phyloP scores from a whole-genome alignment of 2,888 invertebrate species.

The Operophtera brumata region DNA sequence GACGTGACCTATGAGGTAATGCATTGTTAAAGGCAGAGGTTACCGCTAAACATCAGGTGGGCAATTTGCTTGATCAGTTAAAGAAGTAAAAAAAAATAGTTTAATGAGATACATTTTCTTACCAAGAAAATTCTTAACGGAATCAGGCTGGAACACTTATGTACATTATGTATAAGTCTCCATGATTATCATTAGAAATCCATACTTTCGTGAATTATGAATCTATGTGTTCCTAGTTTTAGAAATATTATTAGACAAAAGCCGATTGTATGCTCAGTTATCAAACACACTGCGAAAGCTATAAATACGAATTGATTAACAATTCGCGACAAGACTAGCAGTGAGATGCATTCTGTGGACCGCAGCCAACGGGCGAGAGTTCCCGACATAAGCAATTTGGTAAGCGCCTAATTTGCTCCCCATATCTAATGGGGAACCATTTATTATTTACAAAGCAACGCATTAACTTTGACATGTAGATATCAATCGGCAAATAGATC shows the following conservation, averaged over 20 bases:
- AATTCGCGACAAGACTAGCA: slow-evolving; percentile 50
- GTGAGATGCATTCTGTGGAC: slow-evolving; percentile 60
- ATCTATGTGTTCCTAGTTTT: not conserved
- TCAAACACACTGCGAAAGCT: slow-evolving; percentile 19
- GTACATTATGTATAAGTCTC: no score
- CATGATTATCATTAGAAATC: no score
- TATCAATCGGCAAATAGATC: not conserved
- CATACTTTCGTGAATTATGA: no score
- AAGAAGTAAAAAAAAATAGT: no score
- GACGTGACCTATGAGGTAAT: no score
- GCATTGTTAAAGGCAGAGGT: no score
- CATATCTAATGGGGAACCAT: slow-evolving; percentile 40
- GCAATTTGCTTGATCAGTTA: no score
- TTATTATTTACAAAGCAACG: slow-evolving; percentile 7
- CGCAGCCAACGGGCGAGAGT: slow-evolving; percentile 52
- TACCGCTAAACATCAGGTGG: no score
- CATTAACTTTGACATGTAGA: slow-evolving; percentile 3
- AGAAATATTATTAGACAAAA: not conserved
- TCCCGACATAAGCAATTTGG: slow-evolving; percentile 46
- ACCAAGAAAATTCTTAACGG: no score
- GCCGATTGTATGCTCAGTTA: slow-evolving; percentile 12
- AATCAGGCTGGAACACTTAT: no score
- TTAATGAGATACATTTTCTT: no score
- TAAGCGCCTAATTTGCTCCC: slow-evolving; percentile 55
- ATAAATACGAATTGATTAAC: slow-evolving; percentile 68